A percentile compares a stretch with the other conserved stretches of the same genome.
These are phyloP conservation scores for Drosophila insularis DNA, from an alignment of 1,140 invertebrate genomes.

Conservation along the genomic window DNA sequence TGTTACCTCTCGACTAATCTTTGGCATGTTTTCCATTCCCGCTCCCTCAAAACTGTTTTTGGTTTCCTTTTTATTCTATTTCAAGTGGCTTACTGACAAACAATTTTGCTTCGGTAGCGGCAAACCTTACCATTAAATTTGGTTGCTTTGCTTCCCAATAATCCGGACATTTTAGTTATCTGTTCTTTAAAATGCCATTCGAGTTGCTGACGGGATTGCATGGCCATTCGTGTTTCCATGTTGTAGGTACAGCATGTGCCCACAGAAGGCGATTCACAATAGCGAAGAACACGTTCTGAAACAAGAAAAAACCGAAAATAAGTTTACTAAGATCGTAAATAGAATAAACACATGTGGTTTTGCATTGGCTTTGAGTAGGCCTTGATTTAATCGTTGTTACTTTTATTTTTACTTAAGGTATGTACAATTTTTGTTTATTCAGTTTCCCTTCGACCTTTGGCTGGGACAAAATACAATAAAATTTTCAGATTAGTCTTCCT, in stretches of 20 bases:
- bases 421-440: background rate
- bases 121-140: slow-evolving; percentile 83
- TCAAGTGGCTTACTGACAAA: slow-evolving; percentile 54
- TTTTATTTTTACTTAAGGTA: background rate
- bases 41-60: slow-evolving; percentile 9
- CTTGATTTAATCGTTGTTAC: background rate
- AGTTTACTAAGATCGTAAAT: background rate
- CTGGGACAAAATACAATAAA: background rate
- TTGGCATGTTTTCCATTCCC: slow-evolving; percentile 12
- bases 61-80: background rate
- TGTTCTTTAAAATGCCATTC: slow-evolving; percentile 81
- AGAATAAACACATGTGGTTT: too few species aligned
- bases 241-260: slow-evolving; percentile 81
- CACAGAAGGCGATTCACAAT: slow-evolving; percentile 76
- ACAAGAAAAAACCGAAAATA: slow-evolving; percentile 21
- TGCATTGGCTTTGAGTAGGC: too few species aligned
- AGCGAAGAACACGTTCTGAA: slow-evolving; percentile 74
- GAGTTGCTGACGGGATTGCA: slow-evolving; percentile 74
- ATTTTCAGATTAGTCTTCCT: background rate
- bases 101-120: slow-evolving; percentile 20
- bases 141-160: slow-evolving; percentile 82
- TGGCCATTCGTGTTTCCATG: slow-evolving; percentile 80
- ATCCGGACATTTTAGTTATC: slow-evolving; percentile 81
- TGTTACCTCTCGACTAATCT: slow-evolving; percentile 45
- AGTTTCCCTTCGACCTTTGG: background rate